Conservation (phyloP, 2,113 vertebrate genomes). For the Aix galericulata region DNA sequence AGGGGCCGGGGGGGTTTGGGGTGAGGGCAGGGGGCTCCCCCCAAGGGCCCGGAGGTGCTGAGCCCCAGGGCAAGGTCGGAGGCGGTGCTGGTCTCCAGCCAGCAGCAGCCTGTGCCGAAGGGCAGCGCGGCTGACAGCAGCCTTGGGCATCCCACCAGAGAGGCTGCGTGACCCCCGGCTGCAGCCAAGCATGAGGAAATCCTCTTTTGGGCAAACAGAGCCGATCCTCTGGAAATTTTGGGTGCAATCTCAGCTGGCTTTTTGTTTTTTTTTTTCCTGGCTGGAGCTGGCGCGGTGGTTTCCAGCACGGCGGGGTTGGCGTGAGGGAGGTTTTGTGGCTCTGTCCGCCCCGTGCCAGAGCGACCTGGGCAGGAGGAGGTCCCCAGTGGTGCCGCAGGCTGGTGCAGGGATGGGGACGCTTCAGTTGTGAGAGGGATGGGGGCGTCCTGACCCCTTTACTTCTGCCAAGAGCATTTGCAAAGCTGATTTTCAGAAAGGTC, state of each 20-base stretch:
- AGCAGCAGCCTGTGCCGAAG: fast-evolving
- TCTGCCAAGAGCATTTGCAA: not conserved
- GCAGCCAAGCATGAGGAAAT: not conserved
- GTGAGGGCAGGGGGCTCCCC: not conserved
- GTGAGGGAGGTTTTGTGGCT: too few species aligned
- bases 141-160: not conserved
- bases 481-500: not conserved
- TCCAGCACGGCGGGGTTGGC: too few species aligned
- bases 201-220: not conserved
- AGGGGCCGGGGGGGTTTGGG: fast-evolving
- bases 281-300: not conserved
- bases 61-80: not conserved
- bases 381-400: too few species aligned
- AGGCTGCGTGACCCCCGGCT: not conserved
- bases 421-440: not conserved
- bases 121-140: not conserved
- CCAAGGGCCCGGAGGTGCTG: fast-evolving
- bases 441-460: not conserved
- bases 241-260: not conserved
- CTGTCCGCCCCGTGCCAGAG: too few species aligned
- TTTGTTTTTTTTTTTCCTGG: not conserved
- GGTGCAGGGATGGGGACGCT: not conserved
- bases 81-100: not conserved
- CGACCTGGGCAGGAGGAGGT: too few species aligned
- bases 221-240: not conserved